Percentiles rank a stretch among this genome's conserved stretches.
Conservation (phyloP, 37 sponge, comb jelly and placozoan species). For the Mnemiopsis leidyi region DNA sequence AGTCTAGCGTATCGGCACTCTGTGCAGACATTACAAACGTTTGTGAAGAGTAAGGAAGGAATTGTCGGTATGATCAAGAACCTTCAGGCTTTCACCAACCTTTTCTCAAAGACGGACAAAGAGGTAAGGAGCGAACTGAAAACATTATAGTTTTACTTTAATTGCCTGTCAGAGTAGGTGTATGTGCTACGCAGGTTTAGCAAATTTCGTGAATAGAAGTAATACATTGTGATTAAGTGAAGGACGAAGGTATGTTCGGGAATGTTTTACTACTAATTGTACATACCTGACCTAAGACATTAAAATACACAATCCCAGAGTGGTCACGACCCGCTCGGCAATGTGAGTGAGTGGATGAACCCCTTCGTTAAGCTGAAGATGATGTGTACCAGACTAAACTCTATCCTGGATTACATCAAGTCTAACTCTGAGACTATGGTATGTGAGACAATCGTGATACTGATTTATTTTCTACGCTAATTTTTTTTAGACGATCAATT, state of each 20-base stretch:
- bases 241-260: not conserved
- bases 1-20: conserved; percentile 38
- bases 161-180: no score
- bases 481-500: no score
- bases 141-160: no score
- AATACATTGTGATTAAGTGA: no score
- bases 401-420: conserved; percentile 47
- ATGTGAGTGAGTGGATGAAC: conserved; percentile 7
- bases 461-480: no score
- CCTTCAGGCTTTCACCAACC: not conserved
- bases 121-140: conserved; percentile 12
- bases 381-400: conserved; percentile 13
- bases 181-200: no score
- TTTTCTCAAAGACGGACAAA: not conserved
- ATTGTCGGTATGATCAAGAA: conserved; percentile 26
- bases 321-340: conserved; percentile 15
- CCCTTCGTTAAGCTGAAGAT: conserved; percentile 42
- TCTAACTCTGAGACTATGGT: conserved; percentile 6
- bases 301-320: no score
- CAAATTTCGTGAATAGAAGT: no score
- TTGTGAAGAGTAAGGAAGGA: conserved; percentile 51
- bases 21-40: not conserved
- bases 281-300: not conserved
- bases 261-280: not conserved
- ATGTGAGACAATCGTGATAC: no score